These are phyloP conservation scores for Idaea straminata DNA, from an alignment of 2,888 invertebrate species.

Conservation along the genomic window DNA sequence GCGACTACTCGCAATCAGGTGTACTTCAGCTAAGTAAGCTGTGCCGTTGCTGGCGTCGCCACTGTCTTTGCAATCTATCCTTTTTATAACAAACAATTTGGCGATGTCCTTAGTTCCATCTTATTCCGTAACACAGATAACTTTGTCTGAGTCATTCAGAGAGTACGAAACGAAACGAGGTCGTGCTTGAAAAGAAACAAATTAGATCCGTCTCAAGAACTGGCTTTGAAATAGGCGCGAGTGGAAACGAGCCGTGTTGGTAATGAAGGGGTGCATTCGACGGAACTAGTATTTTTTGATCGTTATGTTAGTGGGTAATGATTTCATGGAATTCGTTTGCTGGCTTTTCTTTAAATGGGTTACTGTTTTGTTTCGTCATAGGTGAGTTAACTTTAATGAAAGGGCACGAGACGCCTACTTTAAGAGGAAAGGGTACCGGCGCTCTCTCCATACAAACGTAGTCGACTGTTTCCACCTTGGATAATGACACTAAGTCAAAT, in stretches of 20 bases:
- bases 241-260: conserved; percentile 56
- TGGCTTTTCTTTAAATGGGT: not conserved
- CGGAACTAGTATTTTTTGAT: conserved; percentile 21
- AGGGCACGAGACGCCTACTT: not conserved
- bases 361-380: not conserved
- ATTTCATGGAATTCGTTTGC: conserved; percentile 4
- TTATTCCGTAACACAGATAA: not conserved
- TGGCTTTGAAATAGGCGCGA: conserved; percentile 57
- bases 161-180: conserved; percentile 46
- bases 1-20: conserved; percentile 63
- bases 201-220: conserved; percentile 74
- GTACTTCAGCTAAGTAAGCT: not conserved
- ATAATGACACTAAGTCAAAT: no score
- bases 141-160: not conserved
- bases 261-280: conserved; percentile 63
- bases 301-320: conserved; percentile 11
- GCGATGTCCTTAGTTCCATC: not conserved
- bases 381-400: not conserved
- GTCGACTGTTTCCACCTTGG: no score
- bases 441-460: no score
- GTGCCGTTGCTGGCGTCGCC: not conserved
- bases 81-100: not conserved
- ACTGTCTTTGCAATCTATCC: not conserved
- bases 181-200: conserved; percentile 73
- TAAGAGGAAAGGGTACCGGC: no score